Conservation (phyloP, 2,888 invertebrate genomes). For the Spodoptera picta region DNA sequence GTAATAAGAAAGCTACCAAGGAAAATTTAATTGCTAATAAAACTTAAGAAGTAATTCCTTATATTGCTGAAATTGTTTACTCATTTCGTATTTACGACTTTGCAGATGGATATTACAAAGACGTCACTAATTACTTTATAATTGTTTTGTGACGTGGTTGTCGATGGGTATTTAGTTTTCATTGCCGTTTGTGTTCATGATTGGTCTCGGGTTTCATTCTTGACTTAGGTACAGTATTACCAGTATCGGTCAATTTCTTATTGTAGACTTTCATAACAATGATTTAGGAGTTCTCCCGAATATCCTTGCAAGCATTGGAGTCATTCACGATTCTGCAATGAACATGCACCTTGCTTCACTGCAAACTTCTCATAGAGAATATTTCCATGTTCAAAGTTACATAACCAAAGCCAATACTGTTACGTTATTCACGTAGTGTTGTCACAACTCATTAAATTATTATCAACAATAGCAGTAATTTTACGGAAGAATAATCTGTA, state of each 20-base stretch:
- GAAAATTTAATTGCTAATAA: constrained; percentile 18
- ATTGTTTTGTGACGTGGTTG: background rate
- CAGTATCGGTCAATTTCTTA: no score
- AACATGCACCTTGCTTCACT: no score
- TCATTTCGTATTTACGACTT: background rate
- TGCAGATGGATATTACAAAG: constrained; percentile 8
- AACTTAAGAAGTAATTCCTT: constrained; percentile 8
- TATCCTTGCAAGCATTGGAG: no score
- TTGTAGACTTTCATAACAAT: no score
- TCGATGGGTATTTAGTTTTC: no score
- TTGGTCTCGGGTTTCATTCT: background rate
- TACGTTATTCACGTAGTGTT: background rate
- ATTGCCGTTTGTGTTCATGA: no score
- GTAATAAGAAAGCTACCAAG: constrained; percentile 19
- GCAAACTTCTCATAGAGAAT: no score
- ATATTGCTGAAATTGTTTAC: constrained; percentile 2
- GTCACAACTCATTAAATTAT: constrained; percentile 19
- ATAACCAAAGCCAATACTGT: no score
- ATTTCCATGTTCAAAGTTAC: no score
- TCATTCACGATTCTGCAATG: no score
- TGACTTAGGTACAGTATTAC: background rate
- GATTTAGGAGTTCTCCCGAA: no score
- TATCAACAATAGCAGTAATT: constrained; percentile 49
- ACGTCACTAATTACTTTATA: constrained; percentile 16
- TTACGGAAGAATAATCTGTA: constrained; percentile 53